Percentiles rank a stretch among this genome's conserved stretches.
Conservation (phyloP, 2,797 vertebrate species). For the Bufotes viridis region DNA sequence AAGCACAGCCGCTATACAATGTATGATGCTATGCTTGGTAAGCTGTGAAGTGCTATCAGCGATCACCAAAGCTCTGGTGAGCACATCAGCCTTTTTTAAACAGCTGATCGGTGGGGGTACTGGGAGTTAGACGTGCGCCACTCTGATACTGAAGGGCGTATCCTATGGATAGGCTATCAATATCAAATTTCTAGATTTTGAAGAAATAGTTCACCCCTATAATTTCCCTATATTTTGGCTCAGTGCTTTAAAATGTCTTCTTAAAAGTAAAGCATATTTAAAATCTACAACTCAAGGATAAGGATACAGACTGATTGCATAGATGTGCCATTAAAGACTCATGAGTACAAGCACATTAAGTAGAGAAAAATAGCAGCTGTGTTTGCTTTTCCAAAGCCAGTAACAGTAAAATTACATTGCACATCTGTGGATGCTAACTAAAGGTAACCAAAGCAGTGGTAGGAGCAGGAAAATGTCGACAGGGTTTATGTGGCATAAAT, state of each 20-base stretch:
- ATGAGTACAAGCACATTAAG: conserved; percentile 44
- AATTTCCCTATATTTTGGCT: neutral
- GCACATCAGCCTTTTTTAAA: too few relatives aligned
- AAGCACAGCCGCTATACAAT: too few relatives aligned
- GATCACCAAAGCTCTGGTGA: too few relatives aligned
- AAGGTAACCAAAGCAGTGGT: neutral
- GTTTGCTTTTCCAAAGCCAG: conserved; percentile 52
- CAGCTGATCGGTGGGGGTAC: too few relatives aligned
- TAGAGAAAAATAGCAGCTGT: conserved; percentile 56
- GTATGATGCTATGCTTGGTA: too few relatives aligned
- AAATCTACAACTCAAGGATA: conserved; percentile 34
- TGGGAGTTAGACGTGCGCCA: too few relatives aligned
- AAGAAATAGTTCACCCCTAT: neutral
- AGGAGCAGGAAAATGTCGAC: conserved; percentile 25
- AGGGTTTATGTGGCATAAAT: conserved; percentile 45
- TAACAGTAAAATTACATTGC: conserved; percentile 50
- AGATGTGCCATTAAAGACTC: conserved; percentile 45
- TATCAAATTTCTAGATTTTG: neutral
- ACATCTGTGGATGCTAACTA: conserved; percentile 55
- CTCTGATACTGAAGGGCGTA: too few relatives aligned
- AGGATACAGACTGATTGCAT: conserved; percentile 32
- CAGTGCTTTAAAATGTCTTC: neutral
- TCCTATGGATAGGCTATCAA: too few relatives aligned
- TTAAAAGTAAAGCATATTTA: neutral
- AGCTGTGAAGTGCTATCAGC: too few relatives aligned